phyloP scores from a whole-genome alignment of 2,797 vertebrate genomes.

The Paedocypris micromegethes region DNA sequence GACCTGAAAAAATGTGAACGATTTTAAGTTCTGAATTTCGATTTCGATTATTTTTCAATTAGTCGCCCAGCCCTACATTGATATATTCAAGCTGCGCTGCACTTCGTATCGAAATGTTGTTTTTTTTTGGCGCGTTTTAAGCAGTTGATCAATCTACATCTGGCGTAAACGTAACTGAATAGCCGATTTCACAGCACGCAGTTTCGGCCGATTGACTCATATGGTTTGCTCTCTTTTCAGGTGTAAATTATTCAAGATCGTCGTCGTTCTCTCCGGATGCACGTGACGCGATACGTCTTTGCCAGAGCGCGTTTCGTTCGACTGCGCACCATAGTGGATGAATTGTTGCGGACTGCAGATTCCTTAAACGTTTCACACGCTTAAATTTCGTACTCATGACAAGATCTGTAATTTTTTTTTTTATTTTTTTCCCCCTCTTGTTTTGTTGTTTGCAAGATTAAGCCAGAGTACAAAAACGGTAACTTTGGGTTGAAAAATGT shows the following conservation, averaged over 20 bases:
- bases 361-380: slow-evolving; percentile 64
- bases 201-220: slow-evolving; percentile 59
- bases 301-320: slow-evolving; percentile 74
- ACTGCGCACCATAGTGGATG: slow-evolving; percentile 67
- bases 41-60: too few species aligned
- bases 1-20: too few species aligned
- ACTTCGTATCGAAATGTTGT: slow-evolving; percentile 30
- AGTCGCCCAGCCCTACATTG: too few species aligned
- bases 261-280: slow-evolving; percentile 70
- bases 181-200: slow-evolving; percentile 25
- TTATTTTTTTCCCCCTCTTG: slow-evolving; percentile 47
- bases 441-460: slow-evolving; percentile 49
- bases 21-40: too few species aligned
- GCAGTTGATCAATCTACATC: too few species aligned
- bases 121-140: neutral
- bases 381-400: slow-evolving; percentile 51
- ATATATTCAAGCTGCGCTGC: neutral
- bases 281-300: slow-evolving; percentile 66
- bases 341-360: slow-evolving; percentile 64
- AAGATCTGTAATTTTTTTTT: slow-evolving; percentile 43
- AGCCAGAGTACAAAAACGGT: slow-evolving; percentile 34
- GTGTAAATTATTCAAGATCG: slow-evolving; percentile 78
- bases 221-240: slow-evolving; percentile 77
- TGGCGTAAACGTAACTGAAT: slow-evolving; percentile 17
- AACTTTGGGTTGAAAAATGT: slow-evolving; percentile 22